These are phyloP conservation scores for Helogale parvula DNA, from an alignment of 2,113 vertebrate species.

Conservation along the genomic window DNA sequence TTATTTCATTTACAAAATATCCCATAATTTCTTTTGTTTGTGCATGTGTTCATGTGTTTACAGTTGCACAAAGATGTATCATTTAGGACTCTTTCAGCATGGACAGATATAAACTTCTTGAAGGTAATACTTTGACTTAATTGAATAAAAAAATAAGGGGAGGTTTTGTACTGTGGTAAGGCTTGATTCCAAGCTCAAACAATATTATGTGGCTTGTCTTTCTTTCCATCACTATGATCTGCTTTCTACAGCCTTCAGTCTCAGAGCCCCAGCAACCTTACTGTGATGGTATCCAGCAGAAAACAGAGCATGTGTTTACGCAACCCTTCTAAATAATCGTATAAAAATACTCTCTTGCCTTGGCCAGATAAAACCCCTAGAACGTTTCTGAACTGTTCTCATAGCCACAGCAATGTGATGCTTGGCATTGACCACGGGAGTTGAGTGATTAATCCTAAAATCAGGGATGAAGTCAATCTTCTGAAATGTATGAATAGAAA, in stretches of 20 bases:
- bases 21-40: background rate
- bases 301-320: background rate
- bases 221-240: background rate
- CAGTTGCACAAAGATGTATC: background rate
- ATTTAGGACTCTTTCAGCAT: background rate
- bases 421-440: background rate
- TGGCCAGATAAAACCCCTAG: background rate
- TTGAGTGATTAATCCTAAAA: background rate
- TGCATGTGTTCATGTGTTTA: background rate
- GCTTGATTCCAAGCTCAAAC: background rate
- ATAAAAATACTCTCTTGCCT: background rate
- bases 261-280: background rate
- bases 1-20: background rate
- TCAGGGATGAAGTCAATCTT: background rate
- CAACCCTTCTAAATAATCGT: background rate
- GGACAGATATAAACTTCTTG: background rate
- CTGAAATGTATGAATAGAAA: background rate
- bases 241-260: background rate
- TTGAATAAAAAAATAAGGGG: background rate
- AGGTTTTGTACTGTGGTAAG: background rate
- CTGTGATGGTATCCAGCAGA: background rate
- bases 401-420: background rate
- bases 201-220: background rate
- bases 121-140: background rate
- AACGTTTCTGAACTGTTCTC: background rate